Evolutionary conservation across 2,797 vertebrate genomes (phyloP).

Genomic region (Okamejei kenojei): DNA sequence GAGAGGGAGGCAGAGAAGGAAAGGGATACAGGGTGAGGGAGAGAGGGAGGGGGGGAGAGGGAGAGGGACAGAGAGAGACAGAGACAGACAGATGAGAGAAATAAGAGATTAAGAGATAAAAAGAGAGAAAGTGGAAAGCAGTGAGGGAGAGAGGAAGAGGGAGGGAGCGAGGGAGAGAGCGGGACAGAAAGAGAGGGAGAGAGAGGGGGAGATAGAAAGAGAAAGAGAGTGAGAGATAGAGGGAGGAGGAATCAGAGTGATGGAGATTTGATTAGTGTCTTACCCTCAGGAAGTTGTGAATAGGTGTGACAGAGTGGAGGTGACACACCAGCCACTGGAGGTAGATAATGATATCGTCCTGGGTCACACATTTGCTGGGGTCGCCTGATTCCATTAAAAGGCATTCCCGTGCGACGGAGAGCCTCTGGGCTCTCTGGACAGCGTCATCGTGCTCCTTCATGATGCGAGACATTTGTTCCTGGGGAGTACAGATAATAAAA

Average conservation of each 20-base stretch:
- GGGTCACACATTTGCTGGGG: slow-evolving; percentile 47
- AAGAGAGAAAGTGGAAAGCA: too few species aligned
- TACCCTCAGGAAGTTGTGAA: slow-evolving; percentile 62
- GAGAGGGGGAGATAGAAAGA: too few species aligned
- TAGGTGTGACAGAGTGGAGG: slow-evolving; percentile 55
- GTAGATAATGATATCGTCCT: slow-evolving; percentile 62
- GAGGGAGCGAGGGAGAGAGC: not conserved
- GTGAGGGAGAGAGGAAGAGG: not conserved
- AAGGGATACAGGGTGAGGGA: too few species aligned
- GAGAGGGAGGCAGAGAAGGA: too few species aligned
- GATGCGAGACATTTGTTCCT: slow-evolving; percentile 54
- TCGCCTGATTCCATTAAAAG: slow-evolving; percentile 54
- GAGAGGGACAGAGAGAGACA: too few species aligned
- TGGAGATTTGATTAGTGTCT: not conserved
- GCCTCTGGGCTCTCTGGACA: slow-evolving; percentile 58
- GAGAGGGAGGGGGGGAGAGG: too few species aligned
- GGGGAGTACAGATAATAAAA: not conserved
- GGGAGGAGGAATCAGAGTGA: too few species aligned
- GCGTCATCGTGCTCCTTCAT: slow-evolving; percentile 57
- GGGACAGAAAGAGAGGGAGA: too few species aligned
- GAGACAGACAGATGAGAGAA: not conserved
- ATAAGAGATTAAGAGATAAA: not conserved
- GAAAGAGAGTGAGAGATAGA: not conserved
- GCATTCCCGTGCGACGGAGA: slow-evolving; percentile 55
- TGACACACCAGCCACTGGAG: slow-evolving; percentile 62